phyloP scores from a whole-genome alignment of 1,140 invertebrate genomes.

The Pristionchus pacificus region DNA sequence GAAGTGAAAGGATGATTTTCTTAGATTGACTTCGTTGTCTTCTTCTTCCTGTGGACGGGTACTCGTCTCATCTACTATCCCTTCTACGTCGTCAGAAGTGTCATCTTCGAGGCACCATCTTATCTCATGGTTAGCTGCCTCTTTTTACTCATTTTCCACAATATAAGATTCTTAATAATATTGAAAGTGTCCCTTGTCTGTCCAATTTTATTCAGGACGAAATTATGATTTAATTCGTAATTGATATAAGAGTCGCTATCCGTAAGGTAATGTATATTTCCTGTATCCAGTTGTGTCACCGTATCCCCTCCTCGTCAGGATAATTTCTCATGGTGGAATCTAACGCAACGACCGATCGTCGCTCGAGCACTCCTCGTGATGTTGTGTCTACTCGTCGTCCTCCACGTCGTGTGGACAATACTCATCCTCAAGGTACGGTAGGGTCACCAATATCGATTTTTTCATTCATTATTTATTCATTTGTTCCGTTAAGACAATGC shows the following conservation, averaged over 20 bases:
- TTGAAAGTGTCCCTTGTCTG: constrained; percentile 1
- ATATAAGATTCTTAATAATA: constrained; percentile 5
- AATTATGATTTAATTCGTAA: background rate
- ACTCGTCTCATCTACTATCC: constrained; percentile 81
- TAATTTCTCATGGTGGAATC: constrained; percentile 40
- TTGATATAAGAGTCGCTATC: too few species aligned
- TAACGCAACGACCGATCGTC: constrained; percentile 48
- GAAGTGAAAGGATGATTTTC: background rate
- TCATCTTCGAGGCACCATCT: constrained; percentile 48
- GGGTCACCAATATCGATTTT: too few species aligned
- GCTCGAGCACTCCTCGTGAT: constrained; percentile 46
- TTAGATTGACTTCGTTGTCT: constrained; percentile 72
- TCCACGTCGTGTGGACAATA: constrained; percentile 55
- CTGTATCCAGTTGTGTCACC: too few species aligned
- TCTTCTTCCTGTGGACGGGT: constrained; percentile 80
- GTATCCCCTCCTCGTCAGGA: too few species aligned
- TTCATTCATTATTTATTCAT: background rate
- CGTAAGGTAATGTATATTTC: too few species aligned
- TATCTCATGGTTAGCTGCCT: constrained; percentile 28
- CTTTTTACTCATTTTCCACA: background rate
- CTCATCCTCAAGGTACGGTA: constrained; percentile 53
- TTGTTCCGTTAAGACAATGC: background rate
- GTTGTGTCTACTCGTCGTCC: constrained; percentile 41
- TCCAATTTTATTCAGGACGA: background rate
- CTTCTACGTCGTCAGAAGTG: constrained; percentile 62